These are phyloP conservation scores for Sylvia borin DNA, from an alignment of 2,797 vertebrate species.

Conservation along the genomic window DNA sequence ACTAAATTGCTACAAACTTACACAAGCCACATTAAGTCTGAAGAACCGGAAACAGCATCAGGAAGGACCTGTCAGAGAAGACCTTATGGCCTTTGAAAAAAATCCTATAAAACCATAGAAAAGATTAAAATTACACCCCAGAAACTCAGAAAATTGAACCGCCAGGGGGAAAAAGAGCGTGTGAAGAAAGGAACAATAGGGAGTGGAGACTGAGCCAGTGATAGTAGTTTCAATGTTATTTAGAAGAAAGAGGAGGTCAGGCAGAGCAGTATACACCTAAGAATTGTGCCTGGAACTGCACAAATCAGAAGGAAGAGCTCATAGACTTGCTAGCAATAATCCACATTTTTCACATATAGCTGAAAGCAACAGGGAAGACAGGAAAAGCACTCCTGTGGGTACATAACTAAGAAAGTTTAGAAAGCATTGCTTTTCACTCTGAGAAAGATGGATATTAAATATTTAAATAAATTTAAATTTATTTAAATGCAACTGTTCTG, in stretches of 20 bases:
- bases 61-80: neutral
- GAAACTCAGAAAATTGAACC: slow-evolving; percentile 27
- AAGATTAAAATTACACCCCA: neutral
- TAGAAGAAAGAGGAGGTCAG: slow-evolving; percentile 21
- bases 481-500: slow-evolving; percentile 13
- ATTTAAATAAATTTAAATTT: slow-evolving; percentile 36
- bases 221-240: neutral
- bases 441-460: slow-evolving; percentile 17
- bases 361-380: neutral
- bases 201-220: neutral
- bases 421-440: neutral
- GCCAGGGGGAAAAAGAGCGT: neutral
- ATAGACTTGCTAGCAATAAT: neutral
- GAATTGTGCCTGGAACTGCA: neutral
- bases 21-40: neutral
- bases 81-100: neutral
- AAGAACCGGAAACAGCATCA: neutral
- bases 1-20: neutral
- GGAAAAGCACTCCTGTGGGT: neutral
- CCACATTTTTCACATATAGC: neutral
- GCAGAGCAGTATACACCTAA: neutral
- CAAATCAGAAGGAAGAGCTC: neutral
- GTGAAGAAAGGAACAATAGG: neutral
- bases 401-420: neutral
- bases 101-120: neutral